phyloP scores from a whole-genome alignment of 92 coral and sea anemone genomes.

The Ricordea florida region DNA sequence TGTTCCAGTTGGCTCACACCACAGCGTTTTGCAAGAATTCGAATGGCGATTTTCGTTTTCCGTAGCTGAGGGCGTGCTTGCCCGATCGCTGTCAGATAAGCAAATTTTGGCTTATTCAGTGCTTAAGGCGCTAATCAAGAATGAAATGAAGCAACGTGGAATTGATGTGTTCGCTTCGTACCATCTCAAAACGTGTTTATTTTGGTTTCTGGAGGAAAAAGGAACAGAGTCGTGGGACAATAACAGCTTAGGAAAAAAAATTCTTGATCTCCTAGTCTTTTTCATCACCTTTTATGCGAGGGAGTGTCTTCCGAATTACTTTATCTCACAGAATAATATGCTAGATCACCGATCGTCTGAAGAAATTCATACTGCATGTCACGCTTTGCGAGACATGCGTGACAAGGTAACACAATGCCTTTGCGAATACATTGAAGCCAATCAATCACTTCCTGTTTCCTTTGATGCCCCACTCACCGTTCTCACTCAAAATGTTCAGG shows the following conservation, averaged over 20 bases:
- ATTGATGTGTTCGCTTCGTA: slow-evolving; percentile 70
- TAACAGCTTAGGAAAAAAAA: slow-evolving; percentile 33
- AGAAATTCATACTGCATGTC: slow-evolving; percentile 48
- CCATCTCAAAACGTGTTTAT: slow-evolving; percentile 71
- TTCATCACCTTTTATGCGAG: slow-evolving; percentile 44
- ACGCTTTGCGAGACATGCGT: slow-evolving; percentile 60
- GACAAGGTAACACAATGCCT: slow-evolving; percentile 37
- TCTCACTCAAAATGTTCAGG: slow-evolving; percentile 32
- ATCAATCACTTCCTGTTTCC: slow-evolving; percentile 71
- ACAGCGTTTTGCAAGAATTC: slow-evolving; percentile 43
- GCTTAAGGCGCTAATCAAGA: slow-evolving; percentile 65
- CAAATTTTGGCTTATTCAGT: slow-evolving; percentile 68
- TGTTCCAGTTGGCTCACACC: slow-evolving; percentile 79
- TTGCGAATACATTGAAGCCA: slow-evolving; percentile 64
- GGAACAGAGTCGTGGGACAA: slow-evolving; percentile 34
- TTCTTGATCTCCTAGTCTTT: slow-evolving; percentile 61
- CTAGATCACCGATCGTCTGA: slow-evolving; percentile 68
- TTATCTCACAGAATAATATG: slow-evolving; percentile 69
- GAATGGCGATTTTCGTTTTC: slow-evolving; percentile 89
- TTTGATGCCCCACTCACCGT: slow-evolving; percentile 52
- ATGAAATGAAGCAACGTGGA: slow-evolving; percentile 62
- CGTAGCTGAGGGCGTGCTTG: slow-evolving; percentile 62
- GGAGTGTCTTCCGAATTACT: slow-evolving; percentile 64
- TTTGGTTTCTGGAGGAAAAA: slow-evolving; percentile 74
- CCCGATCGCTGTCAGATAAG: slow-evolving; percentile 39